Evolutionary conservation across 2,888 invertebrate species (phyloP), one percentile per base, ranked within the genome.

Genomic region (Caenorhabditis panamensis): DNA sequence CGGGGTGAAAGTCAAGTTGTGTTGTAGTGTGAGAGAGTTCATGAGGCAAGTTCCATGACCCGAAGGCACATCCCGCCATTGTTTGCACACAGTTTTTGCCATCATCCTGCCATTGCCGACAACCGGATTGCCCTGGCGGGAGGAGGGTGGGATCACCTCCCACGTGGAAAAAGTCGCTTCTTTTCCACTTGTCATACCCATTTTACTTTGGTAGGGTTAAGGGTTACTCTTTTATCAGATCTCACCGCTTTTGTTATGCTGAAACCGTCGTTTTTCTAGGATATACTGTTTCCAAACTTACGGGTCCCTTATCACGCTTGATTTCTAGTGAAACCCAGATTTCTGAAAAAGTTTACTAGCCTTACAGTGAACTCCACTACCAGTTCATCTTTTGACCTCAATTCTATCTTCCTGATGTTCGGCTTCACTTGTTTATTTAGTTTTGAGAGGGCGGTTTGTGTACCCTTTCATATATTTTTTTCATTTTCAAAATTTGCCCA

Each of bases 11-110:
- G 26, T 24, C 18, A 44, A 63, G 37, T 64, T 64, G 56, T 73
- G 36, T 73, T 72, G 72, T 63, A 73, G 73, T 59, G 24, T 24
- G 53, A 61, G 54, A 54, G 59, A 73, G 73, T 73, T 73, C 73
- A 73, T 58, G 22, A 37, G 63, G 56, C 73, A 66, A 73, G 73
- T 73, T 73, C 58, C 73, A 73, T 73, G 73, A 73, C 73, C 73
- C 73, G 26, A 11, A 18, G 24, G n/a, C 63, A 18, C 71, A 53
- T 24, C 41, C n/a, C 62, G 26, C 41, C 62, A 66, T 73, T 73
- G 73, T 73, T 73, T 73, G 53, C 73, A 13, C 73, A 73, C 73
- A 73, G 64, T 73, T 73, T 73, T 73, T 73, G 73, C 73, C 73
- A 73, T 73, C 73, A 73, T 73, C 73, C 64, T 66, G 66, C 59